A percentile compares a stretch with the other conserved stretches of the same genome.
phyloP scores from a whole-genome alignment of 2,797 vertebrate genomes.

The Cygnus olor region DNA sequence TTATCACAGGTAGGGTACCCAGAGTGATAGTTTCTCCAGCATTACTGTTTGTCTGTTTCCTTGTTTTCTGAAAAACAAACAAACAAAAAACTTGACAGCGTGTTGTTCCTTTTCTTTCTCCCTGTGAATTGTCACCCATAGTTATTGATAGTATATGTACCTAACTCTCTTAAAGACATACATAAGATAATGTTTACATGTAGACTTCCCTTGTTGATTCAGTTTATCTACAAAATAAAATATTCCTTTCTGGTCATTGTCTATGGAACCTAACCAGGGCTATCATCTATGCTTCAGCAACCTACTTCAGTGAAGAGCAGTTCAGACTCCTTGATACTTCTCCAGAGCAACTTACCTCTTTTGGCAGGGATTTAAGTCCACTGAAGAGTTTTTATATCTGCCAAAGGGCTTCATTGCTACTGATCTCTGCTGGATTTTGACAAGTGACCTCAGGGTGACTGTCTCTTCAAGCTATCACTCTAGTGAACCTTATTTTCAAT shows the following conservation, averaged over 20 bases:
- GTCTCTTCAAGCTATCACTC: background rate
- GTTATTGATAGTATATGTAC: accelerated
- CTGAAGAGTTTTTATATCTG: background rate
- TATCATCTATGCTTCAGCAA: background rate
- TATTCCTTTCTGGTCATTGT: background rate
- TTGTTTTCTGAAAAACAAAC: background rate
- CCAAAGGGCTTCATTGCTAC: background rate
- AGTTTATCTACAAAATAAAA: background rate
- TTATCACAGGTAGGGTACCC: background rate
- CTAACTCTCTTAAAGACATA: background rate
- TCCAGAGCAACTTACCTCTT: background rate
- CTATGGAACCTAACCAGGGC: background rate
- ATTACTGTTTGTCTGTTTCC: background rate
- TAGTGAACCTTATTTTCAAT: background rate
- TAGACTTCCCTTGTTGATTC: background rate
- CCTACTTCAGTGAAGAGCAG: background rate
- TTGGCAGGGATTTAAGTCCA: background rate
- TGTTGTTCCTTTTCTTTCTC: accelerated
- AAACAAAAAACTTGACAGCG: too few relatives aligned
- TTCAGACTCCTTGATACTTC: background rate
- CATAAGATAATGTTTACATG: background rate
- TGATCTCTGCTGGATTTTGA: background rate
- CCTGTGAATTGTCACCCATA: background rate
- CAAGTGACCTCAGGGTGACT: background rate
- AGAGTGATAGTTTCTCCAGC: background rate